These are phyloP conservation scores for Megaceryle alcyon DNA, from an alignment of 2,797 vertebrate species.

Conservation along the genomic window DNA sequence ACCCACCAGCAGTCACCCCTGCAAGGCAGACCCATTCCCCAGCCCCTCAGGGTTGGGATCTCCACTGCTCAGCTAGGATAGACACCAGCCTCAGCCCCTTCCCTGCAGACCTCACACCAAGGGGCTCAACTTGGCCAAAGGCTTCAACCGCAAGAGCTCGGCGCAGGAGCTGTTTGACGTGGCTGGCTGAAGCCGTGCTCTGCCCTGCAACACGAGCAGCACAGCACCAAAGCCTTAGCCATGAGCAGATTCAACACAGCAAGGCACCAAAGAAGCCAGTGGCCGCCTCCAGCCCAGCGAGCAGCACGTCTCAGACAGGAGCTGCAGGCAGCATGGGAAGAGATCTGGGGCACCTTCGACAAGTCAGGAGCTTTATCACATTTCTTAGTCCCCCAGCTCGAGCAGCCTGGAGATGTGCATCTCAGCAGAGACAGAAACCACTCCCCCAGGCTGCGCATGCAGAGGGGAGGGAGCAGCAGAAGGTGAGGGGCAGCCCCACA, in stretches of 20 bases:
- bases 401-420: fast-evolving
- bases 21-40: fast-evolving
- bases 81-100: background rate
- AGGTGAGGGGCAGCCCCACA: background rate
- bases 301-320: fast-evolving
- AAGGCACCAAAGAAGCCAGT: fast-evolving
- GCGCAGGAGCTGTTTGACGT: fast-evolving
- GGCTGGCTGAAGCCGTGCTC: fast-evolving
- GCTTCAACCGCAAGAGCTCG: too few relatives aligned
- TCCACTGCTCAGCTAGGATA: fast-evolving
- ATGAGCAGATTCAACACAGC: fast-evolving
- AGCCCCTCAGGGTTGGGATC: fast-evolving
- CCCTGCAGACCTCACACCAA: fast-evolving
- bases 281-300: background rate
- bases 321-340: background rate
- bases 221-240: background rate
- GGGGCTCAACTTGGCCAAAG: background rate
- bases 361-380: fast-evolving
- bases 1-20: background rate
- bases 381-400: fast-evolving
- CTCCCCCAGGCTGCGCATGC: fast-evolving
- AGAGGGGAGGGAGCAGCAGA: background rate
- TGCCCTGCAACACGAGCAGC: background rate
- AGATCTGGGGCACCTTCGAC: fast-evolving
- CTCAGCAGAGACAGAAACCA: background rate